Percentiles rank a stretch among this genome's conserved stretches.
Conservation (phyloP, 2,888 invertebrate species). For the Erpobdella octoculata region DNA sequence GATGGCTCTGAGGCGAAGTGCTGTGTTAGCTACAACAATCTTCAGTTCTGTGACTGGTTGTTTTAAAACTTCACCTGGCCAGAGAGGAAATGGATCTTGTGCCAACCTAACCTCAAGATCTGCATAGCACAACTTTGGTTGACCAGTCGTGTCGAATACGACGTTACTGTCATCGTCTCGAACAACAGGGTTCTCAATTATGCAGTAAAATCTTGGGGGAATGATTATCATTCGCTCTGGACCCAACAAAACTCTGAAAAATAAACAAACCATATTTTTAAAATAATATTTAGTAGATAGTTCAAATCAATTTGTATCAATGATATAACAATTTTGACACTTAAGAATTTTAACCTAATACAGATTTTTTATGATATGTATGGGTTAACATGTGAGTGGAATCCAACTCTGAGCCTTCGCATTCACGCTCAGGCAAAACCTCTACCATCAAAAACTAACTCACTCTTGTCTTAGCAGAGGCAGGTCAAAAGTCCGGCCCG, state of each 20-base stretch:
- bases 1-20: constrained; percentile 51
- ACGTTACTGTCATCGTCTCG: constrained; percentile 47
- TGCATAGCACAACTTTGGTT: constrained; percentile 53
- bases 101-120: constrained; percentile 55
- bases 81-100: constrained; percentile 56
- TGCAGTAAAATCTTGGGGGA: constrained; percentile 55
- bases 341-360: too few relatives aligned
- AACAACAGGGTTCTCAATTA: constrained; percentile 54
- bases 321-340: too few relatives aligned
- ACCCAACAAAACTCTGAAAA: constrained; percentile 51
- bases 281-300: too few relatives aligned
- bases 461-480: too few relatives aligned
- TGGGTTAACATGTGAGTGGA: too few relatives aligned
- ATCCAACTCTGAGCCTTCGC: too few relatives aligned
- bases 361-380: too few relatives aligned
- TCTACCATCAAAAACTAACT: too few relatives aligned
- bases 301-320: too few relatives aligned
- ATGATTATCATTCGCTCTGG: constrained; percentile 54
- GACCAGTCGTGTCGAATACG: constrained; percentile 50
- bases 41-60: constrained; percentile 37
- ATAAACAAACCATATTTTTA: too few relatives aligned
- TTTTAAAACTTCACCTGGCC: constrained; percentile 52
- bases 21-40: constrained; percentile 52
- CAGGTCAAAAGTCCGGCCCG: too few relatives aligned
- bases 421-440: too few relatives aligned